Evolutionary conservation across 2,797 vertebrate species (phyloP).

Genomic region (Anguilla obscura): DNA sequence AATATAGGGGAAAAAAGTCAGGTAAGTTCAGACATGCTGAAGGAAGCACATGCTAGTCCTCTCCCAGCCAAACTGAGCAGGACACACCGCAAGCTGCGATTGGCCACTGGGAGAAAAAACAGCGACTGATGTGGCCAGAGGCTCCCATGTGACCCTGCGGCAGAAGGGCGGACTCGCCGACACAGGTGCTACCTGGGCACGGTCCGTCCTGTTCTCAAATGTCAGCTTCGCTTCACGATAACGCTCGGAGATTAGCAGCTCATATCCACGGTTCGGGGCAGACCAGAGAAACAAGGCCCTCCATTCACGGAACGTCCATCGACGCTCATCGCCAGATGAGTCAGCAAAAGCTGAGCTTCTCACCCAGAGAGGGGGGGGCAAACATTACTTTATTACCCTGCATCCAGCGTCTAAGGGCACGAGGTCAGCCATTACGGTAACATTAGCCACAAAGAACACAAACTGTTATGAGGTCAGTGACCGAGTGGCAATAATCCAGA

Average conservation of each 20-base stretch:
- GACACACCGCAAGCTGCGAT: neutral
- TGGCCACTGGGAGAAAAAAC: neutral
- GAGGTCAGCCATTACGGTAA: neutral
- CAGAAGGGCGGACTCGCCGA: neutral
- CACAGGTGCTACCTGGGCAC: constrained; percentile 8
- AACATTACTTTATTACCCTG: neutral
- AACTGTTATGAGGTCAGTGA: neutral
- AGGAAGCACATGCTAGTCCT: too few species aligned
- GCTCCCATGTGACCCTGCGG: neutral
- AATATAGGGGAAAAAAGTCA: too few species aligned
- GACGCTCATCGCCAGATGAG: neutral
- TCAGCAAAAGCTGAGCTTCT: neutral
- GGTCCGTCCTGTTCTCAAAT: neutral
- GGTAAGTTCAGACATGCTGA: too few species aligned
- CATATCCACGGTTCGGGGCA: neutral
- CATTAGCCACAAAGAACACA: neutral
- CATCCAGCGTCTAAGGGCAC: neutral
- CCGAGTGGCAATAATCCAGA: neutral
- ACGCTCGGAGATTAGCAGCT: neutral
- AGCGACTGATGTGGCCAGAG: neutral
- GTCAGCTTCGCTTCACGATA: neutral
- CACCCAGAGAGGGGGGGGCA: neutral
- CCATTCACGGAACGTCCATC: neutral
- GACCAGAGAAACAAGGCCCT: constrained; percentile 3
- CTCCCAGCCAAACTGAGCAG: neutral